phyloP scores from a whole-genome alignment of 2,797 vertebrate genomes.

The Tokudaia muenninki region DNA sequence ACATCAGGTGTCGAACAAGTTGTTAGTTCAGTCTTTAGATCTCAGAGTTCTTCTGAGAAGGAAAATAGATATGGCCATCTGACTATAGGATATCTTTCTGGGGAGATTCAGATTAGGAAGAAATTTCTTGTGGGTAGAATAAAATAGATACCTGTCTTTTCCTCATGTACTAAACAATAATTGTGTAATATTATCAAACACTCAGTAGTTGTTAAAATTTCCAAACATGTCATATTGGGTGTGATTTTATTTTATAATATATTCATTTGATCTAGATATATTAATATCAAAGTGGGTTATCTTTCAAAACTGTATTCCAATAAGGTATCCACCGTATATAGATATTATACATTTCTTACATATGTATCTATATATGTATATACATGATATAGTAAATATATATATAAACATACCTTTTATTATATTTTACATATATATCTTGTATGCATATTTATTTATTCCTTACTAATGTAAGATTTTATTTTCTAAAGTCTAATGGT shows the following conservation, averaged over 20 bases:
- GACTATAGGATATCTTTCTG: background rate
- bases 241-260: constrained; percentile 27
- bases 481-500: background rate
- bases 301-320: background rate
- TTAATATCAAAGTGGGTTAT: background rate
- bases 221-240: background rate
- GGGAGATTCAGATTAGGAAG: constrained; percentile 49
- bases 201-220: background rate
- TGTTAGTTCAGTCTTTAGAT: background rate
- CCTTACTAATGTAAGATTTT: background rate
- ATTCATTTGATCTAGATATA: background rate
- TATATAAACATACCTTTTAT: background rate
- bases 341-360: background rate
- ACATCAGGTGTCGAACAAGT: background rate
- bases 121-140: background rate
- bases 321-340: background rate
- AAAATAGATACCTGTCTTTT: background rate
- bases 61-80: background rate
- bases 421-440: background rate
- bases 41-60: background rate
- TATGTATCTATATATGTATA: background rate
- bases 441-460: background rate
- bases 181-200: background rate
- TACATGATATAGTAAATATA: background rate
- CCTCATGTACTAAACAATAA: background rate